phyloP scores from a whole-genome alignment of 1,140 invertebrate species.

The Musca domestica region DNA sequence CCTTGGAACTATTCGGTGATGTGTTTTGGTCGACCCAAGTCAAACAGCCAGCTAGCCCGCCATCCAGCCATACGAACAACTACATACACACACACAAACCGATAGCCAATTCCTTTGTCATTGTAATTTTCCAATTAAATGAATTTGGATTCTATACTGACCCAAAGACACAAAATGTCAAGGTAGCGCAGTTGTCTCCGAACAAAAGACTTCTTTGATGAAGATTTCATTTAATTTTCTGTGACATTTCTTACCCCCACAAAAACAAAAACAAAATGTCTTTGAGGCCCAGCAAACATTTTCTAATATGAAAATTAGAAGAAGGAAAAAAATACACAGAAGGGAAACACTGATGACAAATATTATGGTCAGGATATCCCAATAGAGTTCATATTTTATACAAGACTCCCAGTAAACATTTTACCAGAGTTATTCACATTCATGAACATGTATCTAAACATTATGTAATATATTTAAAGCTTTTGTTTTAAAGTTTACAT shows the following conservation, averaged over 20 bases:
- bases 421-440: no score
- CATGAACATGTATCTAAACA: no score
- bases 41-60: neutral
- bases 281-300: neutral
- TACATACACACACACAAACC: neutral
- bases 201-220: slow-evolving; percentile 10
- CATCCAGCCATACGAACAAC: neutral
- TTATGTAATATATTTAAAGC: no score
- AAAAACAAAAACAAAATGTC: neutral
- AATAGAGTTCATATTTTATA: no score
- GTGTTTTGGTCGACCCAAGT: neutral
- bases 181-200: neutral
- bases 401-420: no score
- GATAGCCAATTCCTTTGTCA: slow-evolving; percentile 11
- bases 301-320: no score
- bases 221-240: slow-evolving; percentile 15
- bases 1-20: slow-evolving; percentile 12
- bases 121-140: slow-evolving; percentile 22
- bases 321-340: no score
- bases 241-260: slow-evolving; percentile 6
- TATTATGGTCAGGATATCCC: no score
- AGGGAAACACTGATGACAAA: no score
- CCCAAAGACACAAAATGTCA: slow-evolving; percentile 12
- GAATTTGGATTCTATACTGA: slow-evolving; percentile 5
- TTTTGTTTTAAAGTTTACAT: no score